Conservation (phyloP, 2,797 vertebrate species). For the Rhinophrynus dorsalis region DNA sequence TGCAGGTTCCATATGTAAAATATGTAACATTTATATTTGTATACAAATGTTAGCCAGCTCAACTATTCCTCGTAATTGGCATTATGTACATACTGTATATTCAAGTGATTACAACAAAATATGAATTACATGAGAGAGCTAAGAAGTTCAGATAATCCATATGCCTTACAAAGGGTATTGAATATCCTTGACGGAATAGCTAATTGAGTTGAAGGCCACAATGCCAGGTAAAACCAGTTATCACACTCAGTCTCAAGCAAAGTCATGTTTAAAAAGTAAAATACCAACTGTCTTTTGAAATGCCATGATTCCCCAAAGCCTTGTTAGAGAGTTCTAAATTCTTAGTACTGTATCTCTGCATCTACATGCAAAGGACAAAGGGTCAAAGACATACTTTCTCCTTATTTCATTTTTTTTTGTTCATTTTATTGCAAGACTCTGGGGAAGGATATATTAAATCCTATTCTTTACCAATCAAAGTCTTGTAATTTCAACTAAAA, state of each 20-base stretch:
- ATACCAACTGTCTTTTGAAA: slow-evolving; percentile 64
- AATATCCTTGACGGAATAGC: slow-evolving; percentile 51
- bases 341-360: slow-evolving; percentile 55
- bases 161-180: slow-evolving; percentile 53
- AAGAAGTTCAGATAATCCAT: slow-evolving; percentile 29
- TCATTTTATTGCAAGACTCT: slow-evolving; percentile 67
- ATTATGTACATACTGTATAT: neutral
- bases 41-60: neutral
- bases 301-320: slow-evolving; percentile 61
- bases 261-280: slow-evolving; percentile 65
- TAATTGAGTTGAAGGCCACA: slow-evolving; percentile 46
- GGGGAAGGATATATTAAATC: slow-evolving; percentile 65
- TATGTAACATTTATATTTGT: no score
- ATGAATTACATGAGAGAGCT: slow-evolving; percentile 1
- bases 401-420: slow-evolving; percentile 68
- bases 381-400: slow-evolving; percentile 63
- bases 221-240: slow-evolving; percentile 37
- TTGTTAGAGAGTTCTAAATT: slow-evolving; percentile 64
- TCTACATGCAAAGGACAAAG: slow-evolving; percentile 67
- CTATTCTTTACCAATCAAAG: slow-evolving; percentile 74
- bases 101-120: neutral
- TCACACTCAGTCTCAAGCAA: slow-evolving; percentile 50
- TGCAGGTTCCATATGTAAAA: neutral
- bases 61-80: neutral
- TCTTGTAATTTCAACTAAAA: slow-evolving; percentile 78